Evolutionary conservation across 1,140 invertebrate genomes (phyloP).

Genomic region (Polyergus mexicanus): DNA sequence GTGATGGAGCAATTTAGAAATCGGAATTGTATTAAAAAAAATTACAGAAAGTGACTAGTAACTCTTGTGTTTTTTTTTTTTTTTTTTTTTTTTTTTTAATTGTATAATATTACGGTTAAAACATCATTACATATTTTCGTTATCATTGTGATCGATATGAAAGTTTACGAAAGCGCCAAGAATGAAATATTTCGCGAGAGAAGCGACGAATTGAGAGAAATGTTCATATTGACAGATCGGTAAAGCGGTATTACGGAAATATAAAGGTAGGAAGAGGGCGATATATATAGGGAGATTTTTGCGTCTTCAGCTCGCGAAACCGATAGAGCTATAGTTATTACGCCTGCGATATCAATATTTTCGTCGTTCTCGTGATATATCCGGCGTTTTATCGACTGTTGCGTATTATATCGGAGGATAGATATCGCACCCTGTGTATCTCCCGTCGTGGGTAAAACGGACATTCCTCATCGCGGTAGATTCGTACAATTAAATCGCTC

Average conservation of each 20-base stretch:
- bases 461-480: neutral
- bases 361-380: conserved; percentile 34
- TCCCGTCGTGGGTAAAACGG: neutral
- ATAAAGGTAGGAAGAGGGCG: neutral
- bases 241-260: conserved; percentile 28
- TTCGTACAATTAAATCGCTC: conserved; percentile 32
- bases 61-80: no score
- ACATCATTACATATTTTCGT: neutral
- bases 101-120: neutral
- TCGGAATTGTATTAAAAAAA: no score
- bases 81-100: no score
- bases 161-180: neutral
- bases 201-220: neutral
- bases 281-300: conserved; percentile 35
- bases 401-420: conserved; percentile 1
- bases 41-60: no score
- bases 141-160: neutral
- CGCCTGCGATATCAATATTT: conserved; percentile 57
- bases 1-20: no score
- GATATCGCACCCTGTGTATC: conserved; percentile 5
- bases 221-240: neutral
- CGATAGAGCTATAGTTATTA: conserved; percentile 53
- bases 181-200: conserved; percentile 1
- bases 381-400: conserved; percentile 47
- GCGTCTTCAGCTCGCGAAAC: conserved; percentile 55